phyloP scores from a whole-genome alignment of 2,113 vertebrate species.

The Dicaeum eximium region DNA sequence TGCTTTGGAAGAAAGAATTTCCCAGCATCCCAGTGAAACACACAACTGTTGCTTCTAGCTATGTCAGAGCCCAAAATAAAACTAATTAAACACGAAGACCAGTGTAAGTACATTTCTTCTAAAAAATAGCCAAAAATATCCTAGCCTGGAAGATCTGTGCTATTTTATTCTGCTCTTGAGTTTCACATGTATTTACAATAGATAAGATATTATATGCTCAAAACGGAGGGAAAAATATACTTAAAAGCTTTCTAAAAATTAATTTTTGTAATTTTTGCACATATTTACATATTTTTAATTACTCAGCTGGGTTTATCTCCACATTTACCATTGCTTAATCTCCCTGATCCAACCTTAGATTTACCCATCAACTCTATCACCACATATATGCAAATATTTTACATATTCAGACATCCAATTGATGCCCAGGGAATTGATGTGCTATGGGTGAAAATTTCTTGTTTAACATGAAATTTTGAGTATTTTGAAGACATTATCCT shows the following conservation, averaged over 20 bases:
- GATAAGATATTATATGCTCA: neutral
- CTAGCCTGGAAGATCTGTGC: neutral
- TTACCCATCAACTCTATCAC: neutral
- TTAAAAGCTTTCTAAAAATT: neutral
- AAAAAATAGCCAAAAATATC: neutral
- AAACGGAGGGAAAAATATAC: neutral
- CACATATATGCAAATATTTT: neutral
- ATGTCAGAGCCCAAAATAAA: slow-evolving; percentile 12
- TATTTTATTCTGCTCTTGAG: neutral
- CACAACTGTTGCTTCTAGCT: slow-evolving; percentile 35
- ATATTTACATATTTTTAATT: neutral
- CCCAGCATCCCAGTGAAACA: neutral
- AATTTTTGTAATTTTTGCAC: accelerated
- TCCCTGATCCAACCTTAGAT: neutral
- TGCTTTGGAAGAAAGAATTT: slow-evolving; percentile 44
- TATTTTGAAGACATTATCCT: neutral
- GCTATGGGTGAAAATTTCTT: neutral
- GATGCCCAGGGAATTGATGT: neutral
- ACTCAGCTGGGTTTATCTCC: neutral
- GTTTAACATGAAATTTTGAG: neutral
- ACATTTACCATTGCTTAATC: neutral
- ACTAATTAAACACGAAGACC: neutral
- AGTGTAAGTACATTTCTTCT: neutral
- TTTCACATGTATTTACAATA: neutral
- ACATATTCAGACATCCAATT: neutral